Conservation (phyloP, 2,888 invertebrate species). For the Epinotia demarniana region DNA sequence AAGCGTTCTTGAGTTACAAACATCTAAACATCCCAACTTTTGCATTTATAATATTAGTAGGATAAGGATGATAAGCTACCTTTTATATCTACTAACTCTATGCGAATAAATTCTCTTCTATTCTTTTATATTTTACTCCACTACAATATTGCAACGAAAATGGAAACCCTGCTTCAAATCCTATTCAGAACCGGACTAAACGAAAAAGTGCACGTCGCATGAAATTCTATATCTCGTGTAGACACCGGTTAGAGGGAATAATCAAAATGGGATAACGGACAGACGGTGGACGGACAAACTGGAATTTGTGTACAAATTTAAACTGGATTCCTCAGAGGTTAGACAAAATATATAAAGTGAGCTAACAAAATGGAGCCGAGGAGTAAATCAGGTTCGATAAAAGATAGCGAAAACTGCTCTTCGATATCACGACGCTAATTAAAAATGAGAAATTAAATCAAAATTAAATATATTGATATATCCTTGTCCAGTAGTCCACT, state of each 20-base stretch:
- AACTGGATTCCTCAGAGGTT: background rate
- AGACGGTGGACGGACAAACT: background rate
- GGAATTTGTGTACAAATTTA: background rate
- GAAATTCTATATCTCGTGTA: background rate
- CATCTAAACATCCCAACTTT: too few species aligned
- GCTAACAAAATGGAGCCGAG: background rate
- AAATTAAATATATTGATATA: too few species aligned
- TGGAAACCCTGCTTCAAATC: constrained; percentile 4
- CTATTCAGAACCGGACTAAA: background rate
- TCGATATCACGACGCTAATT: too few species aligned
- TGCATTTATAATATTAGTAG: background rate
- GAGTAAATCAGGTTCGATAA: too few species aligned
- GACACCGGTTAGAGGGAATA: background rate
- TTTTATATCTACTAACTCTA: too few species aligned
- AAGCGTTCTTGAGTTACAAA: too few species aligned
- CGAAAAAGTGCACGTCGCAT: background rate
- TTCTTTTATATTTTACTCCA: too few species aligned
- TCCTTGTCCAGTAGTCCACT: too few species aligned
- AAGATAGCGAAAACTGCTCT: too few species aligned
- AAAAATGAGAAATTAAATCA: too few species aligned
- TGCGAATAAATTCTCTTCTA: too few species aligned
- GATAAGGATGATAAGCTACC: too few species aligned
- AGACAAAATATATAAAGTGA: background rate
- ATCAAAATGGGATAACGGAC: constrained; percentile 5
- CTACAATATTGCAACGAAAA: constrained; percentile 7